Evolutionary conservation across 2,797 vertebrate genomes (phyloP).

Genomic region (Sitta carolinensis): DNA sequence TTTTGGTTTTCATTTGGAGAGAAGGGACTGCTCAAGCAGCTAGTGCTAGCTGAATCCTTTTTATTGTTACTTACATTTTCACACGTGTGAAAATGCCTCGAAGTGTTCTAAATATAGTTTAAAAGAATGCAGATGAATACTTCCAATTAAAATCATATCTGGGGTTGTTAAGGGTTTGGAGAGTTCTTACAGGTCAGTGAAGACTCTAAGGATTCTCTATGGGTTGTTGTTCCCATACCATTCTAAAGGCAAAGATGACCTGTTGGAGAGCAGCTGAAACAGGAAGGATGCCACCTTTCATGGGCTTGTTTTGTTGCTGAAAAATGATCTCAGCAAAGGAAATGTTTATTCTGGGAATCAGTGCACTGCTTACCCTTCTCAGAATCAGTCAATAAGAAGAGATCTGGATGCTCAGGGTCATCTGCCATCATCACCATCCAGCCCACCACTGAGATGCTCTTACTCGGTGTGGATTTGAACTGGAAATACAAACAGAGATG

Average conservation of each 20-base stretch:
- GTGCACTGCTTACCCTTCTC: conserved; percentile 85
- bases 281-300: not conserved
- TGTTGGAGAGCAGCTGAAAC: not conserved
- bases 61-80: not conserved
- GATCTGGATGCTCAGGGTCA: conserved; percentile 92
- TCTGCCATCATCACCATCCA: conserved; percentile 99
- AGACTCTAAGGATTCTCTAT: not conserved
- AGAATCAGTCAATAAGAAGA: conserved; percentile 95
- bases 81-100: not conserved
- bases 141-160: not conserved
- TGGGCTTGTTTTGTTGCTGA: not conserved
- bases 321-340: not conserved
- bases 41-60: not conserved
- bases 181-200: not conserved
- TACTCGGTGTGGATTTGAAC: conserved; percentile 96
- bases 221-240: not conserved
- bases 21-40: not conserved
- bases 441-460: conserved; percentile 90
- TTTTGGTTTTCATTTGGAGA: not conserved
- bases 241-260: not conserved
- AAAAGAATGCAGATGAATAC: not conserved
- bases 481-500: conserved; percentile 56
- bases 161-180: not conserved
- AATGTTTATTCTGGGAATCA: not conserved
- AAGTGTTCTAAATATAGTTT: not conserved